Evolutionary conservation across 2,113 vertebrate genomes (phyloP), one percentile per base, ranked within the genome.

Genomic region (Notothenia rossii): DNA sequence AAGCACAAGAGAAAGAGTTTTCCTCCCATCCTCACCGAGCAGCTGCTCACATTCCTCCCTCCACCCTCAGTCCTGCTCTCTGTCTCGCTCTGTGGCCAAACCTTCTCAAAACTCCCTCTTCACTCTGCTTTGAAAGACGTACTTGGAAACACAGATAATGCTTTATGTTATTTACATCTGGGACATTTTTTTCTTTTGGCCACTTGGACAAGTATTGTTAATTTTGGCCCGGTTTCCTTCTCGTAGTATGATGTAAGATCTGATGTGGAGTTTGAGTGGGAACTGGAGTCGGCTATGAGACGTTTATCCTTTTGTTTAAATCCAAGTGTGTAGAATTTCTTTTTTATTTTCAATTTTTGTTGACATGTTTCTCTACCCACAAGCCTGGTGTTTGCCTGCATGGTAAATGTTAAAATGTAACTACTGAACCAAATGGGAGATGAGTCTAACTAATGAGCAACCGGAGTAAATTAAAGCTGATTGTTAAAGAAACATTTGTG

Each of bases 1-100:
- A 68, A 72, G 78, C 77, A 82, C 63, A 56, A 75, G 64, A 78
- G 76, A 62, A 9, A 63, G 67, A 72, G 55, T 53, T 67, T 74
- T 68, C 72, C 84, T 56, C 75, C 48, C 51, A 18, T 87, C 76
- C 80, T 46, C 66, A 69, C 29, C 48, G 46, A 53, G 63, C 55
- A 55, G 61, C 53, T 77, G 77, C 78, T 80, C 84, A 67, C 88
- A 91, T 91, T 92, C 88, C 89, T 86, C 66, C 79, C 77, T 58
- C 72, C 82, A 49, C 77, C 68, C 62, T 79, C 67, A 15, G 15
- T 68, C 61, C 83, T 84, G 75, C 71, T 84, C 64, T 87, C 43
- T 77, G 51, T 85, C 69, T 68, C 53, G 49, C 65, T 53, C 56
- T 18, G 45, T 0, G 46, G 43, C 55, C 15, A 2, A 17, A 22